Evolutionary conservation across 92 coral and sea anemone genomes (phyloP), one percentile per base, ranked within the genome.

Genomic region (Epizoanthus fatuus): DNA sequence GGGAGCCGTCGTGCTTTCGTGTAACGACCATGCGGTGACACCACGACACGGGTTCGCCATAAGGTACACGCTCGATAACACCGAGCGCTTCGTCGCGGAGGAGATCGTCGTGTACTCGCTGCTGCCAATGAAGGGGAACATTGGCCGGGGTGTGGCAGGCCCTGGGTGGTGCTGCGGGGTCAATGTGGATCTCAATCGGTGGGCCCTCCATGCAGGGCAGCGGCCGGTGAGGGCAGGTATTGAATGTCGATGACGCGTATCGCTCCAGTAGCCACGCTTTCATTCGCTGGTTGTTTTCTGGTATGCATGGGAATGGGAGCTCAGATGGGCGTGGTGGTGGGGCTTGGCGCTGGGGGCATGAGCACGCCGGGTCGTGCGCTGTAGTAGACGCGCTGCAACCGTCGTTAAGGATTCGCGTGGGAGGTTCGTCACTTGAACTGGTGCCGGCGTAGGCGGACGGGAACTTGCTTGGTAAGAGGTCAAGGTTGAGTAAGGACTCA

Each of bases 21-120:
- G 84, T 85, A 65, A 86, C 57, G 5, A 90, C 94, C 94, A 90
- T 90, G 47, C 88, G 72, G 59, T 86, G 91, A 80, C 94, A 90
- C 94, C 93, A 90, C 63, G 88, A 81, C 4, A 90, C 94, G 5
- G 94, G 94, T 20, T 90, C 90, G 63, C 91, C 91, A 53, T 90
- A 86, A 1, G 90, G 91, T 37, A 90, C 91, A 11, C 93, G 81
- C 12, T 59, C 7, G 29, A 16, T 16, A 1, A 59, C 66, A 9
- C 66, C 81, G 38, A 87, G 90, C 3, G 86, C 90, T 60, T 87
- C 86, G 49, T 87, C 86, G 13, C 86, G 86, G 4, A 16, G 66
- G 7, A 59, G 12, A 16, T 59, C 66, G 5, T 59, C 66, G 49
- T 69, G 60, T 42, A 80, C 90, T 11, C 81, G 59, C 74, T 79